Conservation (phyloP, 1,140 invertebrate species). For the Daktulosphaira vitifoliae region DNA sequence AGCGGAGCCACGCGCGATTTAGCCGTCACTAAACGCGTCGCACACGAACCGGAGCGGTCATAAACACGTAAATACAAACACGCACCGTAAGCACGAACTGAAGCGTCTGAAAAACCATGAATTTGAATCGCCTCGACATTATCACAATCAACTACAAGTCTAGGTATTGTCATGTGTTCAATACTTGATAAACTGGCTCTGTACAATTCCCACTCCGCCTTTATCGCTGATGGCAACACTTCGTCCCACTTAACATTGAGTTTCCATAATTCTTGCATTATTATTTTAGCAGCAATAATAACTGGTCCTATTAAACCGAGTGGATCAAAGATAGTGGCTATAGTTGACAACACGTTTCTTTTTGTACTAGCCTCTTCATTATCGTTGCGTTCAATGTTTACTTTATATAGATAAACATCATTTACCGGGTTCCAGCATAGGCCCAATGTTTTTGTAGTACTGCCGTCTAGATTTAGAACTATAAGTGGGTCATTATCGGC, state of each 20-base stretch:
- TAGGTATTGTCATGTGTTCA: constrained; percentile 11
- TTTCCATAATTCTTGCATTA: neutral
- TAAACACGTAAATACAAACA: constrained; percentile 41
- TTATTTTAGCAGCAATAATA: neutral
- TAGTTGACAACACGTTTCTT: neutral
- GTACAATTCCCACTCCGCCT: constrained; percentile 7
- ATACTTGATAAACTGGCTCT: neutral
- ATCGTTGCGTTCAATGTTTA: neutral
- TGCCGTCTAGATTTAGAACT: neutral
- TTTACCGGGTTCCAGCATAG: constrained; percentile 6
- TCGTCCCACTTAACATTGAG: constrained; percentile 32
- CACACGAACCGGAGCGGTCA: constrained; percentile 12
- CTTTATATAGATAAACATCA: neutral
- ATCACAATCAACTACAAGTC: neutral
- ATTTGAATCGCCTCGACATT: constrained; percentile 20
- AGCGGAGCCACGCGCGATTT: constrained; percentile 38
- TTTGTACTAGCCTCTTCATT: neutral
- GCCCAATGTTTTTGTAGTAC: neutral
- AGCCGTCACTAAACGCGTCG: constrained; percentile 32
- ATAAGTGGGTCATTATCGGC: neutral
- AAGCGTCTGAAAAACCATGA: constrained; percentile 42
- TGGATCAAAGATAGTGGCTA: neutral
- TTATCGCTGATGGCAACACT: neutral
- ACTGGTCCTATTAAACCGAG: neutral
- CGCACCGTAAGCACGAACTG: constrained; percentile 40